Conservation (phyloP, 1,140 invertebrate genomes). For the Leptestheria dahalacensis region DNA sequence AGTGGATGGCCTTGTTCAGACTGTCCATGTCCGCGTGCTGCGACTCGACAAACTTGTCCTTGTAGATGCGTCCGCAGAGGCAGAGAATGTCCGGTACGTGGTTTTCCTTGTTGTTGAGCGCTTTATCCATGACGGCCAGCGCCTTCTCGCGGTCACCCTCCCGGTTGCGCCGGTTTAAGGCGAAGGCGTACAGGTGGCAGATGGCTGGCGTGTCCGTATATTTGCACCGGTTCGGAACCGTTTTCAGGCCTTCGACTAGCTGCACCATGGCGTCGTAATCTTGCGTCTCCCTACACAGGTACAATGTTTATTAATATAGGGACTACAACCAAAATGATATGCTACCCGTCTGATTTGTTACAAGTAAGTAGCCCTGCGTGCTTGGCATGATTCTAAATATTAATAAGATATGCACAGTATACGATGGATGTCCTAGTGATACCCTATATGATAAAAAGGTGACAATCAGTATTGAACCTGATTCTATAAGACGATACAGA, state of each 20-base stretch:
- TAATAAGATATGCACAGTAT: too few species aligned
- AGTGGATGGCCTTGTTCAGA: slow-evolving; percentile 82
- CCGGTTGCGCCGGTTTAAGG: slow-evolving; percentile 86
- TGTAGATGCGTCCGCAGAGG: slow-evolving; percentile 94
- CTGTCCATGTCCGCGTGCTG: slow-evolving; percentile 76
- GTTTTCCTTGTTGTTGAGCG: slow-evolving; percentile 80
- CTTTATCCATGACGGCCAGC: slow-evolving; percentile 75
- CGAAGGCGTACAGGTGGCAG: slow-evolving; percentile 88
- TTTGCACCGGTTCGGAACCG: slow-evolving; percentile 79
- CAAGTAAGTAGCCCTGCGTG: too few species aligned
- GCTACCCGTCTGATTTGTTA: not conserved
- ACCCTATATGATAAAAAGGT: too few species aligned
- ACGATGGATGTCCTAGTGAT: too few species aligned
- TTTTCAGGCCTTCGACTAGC: slow-evolving; percentile 84
- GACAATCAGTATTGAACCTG: too few species aligned
- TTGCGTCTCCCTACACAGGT: slow-evolving; percentile 27
- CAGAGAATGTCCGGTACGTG: slow-evolving; percentile 92
- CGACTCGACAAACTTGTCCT: slow-evolving; percentile 96
- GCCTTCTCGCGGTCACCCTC: slow-evolving; percentile 89
- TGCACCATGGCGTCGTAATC: slow-evolving; percentile 98
- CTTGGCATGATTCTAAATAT: too few species aligned
- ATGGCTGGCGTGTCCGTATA: slow-evolving; percentile 81
- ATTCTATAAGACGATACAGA: too few species aligned
- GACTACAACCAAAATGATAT: not conserved
- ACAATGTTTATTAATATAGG: not conserved